A percentile compares a stretch with the other conserved stretches of the same genome.
Evolutionary conservation across 2,888 invertebrate species (phyloP).

Genomic region (Synanthedon formicaeformis): DNA sequence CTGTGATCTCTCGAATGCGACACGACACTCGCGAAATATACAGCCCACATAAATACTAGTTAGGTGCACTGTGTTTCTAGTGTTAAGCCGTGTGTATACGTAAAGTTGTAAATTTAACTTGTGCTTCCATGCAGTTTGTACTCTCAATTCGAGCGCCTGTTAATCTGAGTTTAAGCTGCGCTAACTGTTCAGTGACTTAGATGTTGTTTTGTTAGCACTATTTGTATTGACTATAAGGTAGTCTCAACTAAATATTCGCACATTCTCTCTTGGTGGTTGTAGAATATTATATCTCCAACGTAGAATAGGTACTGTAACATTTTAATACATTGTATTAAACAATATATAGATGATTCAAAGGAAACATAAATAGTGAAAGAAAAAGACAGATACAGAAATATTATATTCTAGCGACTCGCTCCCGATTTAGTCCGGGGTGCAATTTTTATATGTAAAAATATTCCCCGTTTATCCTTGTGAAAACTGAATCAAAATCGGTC

Average conservation of each 20-base stretch:
- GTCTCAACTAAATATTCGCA: not conserved
- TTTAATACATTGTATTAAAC: too few species aligned
- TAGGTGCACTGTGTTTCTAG: not conserved
- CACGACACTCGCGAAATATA: not conserved
- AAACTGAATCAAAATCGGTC: too few species aligned
- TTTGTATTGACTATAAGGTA: not conserved
- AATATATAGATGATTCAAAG: too few species aligned
- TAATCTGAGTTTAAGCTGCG: not conserved
- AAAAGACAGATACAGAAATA: too few species aligned
- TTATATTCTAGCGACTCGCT: too few species aligned
- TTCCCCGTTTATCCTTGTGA: too few species aligned
- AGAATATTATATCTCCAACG: too few species aligned
- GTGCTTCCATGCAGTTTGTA: not conserved
- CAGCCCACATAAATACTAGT: not conserved
- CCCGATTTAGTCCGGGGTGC: too few species aligned
- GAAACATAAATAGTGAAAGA: too few species aligned
- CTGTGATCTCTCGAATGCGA: not conserved
- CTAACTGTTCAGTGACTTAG: not conserved
- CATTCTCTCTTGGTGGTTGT: too few species aligned
- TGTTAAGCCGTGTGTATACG: not conserved
- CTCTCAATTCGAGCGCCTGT: not conserved
- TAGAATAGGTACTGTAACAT: too few species aligned
- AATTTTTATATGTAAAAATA: too few species aligned
- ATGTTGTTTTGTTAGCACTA: not conserved
- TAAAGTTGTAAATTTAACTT: not conserved